Evolutionary conservation across 2,888 invertebrate genomes (phyloP), one percentile per base, ranked within the genome.

Genomic region (Pyrrhia umbra): DNA sequence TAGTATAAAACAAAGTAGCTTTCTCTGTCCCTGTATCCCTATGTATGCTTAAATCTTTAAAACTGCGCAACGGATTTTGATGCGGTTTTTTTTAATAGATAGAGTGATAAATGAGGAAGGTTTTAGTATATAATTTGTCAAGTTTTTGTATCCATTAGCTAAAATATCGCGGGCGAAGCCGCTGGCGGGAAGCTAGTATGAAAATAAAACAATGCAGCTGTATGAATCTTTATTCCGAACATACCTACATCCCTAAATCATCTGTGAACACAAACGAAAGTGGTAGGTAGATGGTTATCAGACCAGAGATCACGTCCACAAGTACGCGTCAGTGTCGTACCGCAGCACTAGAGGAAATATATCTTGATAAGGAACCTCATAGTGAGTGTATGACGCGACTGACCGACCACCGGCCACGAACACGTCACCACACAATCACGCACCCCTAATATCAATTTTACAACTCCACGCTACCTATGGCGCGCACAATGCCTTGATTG

Each of bases 301-400:
- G 27, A 6, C 10, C 34, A 43, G 21, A 46, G 61, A 50, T 43
- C 63, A 64, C 57, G 68, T 62, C 60, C 55, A 23, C n/a, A n/a
- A n/a, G 37, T 16, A 59, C 50, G 46, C 60, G 46, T 54, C 63
- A 52, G 63, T 61, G 62, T 57, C 54, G 59, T 46, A 58, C 64
- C 60, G 47, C 52, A 61, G 67, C 62, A 73, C 72, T 65, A 77
- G 84, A 79, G 85, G 73, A 80, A 84, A 84, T 83, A 84, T 74
- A 83, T 84, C 79, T 78, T 77, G 85, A 87, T 87, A 84, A 81
- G 73, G 77, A 72, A 76, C 61, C 66, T 62, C 74, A 62, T 54
- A 42, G 78, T 63, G 52, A 63, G 67, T 57, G 66, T 43, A 57
- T 62, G 66, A 20, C 62, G 66, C 64, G 55, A 1, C 20, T n/a